Percentiles rank a stretch among this genome's conserved stretches.
Conservation (phyloP, 1,140 invertebrate genomes). For the Heliconius hermathena region DNA sequence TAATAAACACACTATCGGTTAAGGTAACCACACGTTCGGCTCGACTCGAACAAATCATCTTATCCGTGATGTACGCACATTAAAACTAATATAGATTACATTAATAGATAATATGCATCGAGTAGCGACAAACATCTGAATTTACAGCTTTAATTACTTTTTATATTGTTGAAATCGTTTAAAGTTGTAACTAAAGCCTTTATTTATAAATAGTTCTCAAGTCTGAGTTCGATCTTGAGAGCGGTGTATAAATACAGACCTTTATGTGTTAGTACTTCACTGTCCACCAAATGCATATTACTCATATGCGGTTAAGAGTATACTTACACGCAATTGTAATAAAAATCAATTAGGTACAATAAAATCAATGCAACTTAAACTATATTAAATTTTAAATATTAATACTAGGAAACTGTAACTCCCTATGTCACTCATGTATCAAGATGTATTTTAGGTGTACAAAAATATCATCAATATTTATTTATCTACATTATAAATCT, state of each 20-base stretch:
- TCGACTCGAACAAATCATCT: slow-evolving; percentile 50
- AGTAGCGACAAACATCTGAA: neutral
- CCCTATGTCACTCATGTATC: slow-evolving; percentile 40
- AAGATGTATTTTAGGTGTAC: slow-evolving; percentile 70
- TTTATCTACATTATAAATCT: slow-evolving; percentile 33
- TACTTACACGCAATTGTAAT: slow-evolving; percentile 38
- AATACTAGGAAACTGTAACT: slow-evolving; percentile 45
- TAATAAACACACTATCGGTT: slow-evolving; percentile 34
- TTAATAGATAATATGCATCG: neutral
- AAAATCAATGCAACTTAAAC: slow-evolving; percentile 35
- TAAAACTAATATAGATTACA: slow-evolving; percentile 58
- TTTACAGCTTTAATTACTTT: neutral
- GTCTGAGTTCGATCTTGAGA: no score
- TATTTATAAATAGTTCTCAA: no score
- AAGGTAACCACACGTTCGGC: slow-evolving; percentile 67
- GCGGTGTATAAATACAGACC: no score
- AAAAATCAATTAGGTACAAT: slow-evolving; percentile 15
- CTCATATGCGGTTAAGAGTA: neutral
- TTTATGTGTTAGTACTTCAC: neutral
- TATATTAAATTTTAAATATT: slow-evolving; percentile 50
- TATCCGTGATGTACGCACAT: slow-evolving; percentile 53
- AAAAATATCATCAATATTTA: slow-evolving; percentile 73
- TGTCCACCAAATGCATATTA: neutral
- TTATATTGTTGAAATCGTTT: neutral
- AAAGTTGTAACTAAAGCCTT: neutral